phyloP scores from a whole-genome alignment of 1,140 invertebrate genomes.

The Campoletis sonorensis region DNA sequence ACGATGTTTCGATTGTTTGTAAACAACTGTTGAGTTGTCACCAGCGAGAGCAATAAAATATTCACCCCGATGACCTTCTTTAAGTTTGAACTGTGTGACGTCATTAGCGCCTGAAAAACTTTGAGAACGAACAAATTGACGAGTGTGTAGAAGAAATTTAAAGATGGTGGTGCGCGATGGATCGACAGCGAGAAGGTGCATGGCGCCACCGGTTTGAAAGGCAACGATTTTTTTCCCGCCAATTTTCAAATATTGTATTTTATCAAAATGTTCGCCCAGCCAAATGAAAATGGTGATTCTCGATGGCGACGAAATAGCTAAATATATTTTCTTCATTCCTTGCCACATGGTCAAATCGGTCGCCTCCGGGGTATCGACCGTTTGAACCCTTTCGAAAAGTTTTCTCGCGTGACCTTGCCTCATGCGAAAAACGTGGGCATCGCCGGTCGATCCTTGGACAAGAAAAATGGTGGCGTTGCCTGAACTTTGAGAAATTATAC shows the following conservation, averaged over 20 bases:
- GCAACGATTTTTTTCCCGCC: slow-evolving; percentile 48
- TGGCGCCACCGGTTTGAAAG: slow-evolving; percentile 54
- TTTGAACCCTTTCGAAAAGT: slow-evolving; percentile 44
- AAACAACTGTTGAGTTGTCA: slow-evolving; percentile 60
- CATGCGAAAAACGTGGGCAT: slow-evolving; percentile 47
- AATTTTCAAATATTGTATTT: slow-evolving; percentile 65
- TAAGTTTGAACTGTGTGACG: slow-evolving; percentile 46
- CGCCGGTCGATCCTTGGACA: slow-evolving; percentile 44
- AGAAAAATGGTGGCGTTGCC: slow-evolving; percentile 41
- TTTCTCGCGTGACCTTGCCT: neutral
- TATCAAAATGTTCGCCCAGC: slow-evolving; percentile 77
- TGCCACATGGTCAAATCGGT: slow-evolving; percentile 51
- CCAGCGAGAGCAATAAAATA: slow-evolving; percentile 54
- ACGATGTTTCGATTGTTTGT: slow-evolving; percentile 66
- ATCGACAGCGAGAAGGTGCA: slow-evolving; percentile 48
- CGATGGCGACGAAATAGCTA: slow-evolving; percentile 50
- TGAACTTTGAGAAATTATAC: slow-evolving; percentile 50
- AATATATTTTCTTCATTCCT: slow-evolving; percentile 56
- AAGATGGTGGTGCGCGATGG: slow-evolving; percentile 42
- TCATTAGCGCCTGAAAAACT: slow-evolving; percentile 48
- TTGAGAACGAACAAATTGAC: slow-evolving; percentile 56
- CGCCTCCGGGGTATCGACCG: slow-evolving; percentile 43
- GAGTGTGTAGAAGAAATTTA: slow-evolving; percentile 39
- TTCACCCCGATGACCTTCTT: slow-evolving; percentile 53
- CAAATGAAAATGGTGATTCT: slow-evolving; percentile 71